Evolutionary conservation across 2,113 vertebrate species (phyloP).

Genomic region (Microtus montanus): DNA sequence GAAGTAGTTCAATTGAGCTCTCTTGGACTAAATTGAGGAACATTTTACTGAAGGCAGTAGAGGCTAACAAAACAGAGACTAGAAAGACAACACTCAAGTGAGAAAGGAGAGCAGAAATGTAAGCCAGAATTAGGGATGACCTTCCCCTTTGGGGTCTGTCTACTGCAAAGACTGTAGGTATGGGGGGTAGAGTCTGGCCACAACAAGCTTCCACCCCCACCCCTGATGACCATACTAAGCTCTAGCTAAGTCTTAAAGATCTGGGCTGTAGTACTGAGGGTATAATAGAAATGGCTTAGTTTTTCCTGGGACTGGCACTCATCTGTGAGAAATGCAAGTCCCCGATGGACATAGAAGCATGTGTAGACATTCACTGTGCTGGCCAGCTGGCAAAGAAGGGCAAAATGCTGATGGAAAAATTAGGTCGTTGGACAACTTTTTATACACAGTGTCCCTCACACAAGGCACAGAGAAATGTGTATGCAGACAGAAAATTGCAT

Average conservation of each 20-base stretch:
- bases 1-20: neutral
- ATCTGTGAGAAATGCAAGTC: neutral
- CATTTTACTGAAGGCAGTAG: neutral
- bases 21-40: neutral
- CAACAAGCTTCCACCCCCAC: neutral
- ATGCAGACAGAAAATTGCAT: neutral
- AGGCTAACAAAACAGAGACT: neutral
- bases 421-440: neutral
- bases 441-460: neutral
- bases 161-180: neutral
- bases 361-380: neutral
- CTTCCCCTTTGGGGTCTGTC: neutral
- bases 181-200: neutral
- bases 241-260: neutral
- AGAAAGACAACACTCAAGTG: neutral
- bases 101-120: neutral
- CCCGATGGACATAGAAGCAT: neutral
- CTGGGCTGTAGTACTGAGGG: no score
- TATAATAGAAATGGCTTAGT: neutral
- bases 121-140: no score
- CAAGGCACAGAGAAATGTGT: neutral
- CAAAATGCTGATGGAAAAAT: neutral
- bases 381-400: neutral
- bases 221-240: accelerated
- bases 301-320: neutral